Base-by-base conservation (phyloP, 2,113 vertebrate species). In the Semnornis frantzii region DNA sequence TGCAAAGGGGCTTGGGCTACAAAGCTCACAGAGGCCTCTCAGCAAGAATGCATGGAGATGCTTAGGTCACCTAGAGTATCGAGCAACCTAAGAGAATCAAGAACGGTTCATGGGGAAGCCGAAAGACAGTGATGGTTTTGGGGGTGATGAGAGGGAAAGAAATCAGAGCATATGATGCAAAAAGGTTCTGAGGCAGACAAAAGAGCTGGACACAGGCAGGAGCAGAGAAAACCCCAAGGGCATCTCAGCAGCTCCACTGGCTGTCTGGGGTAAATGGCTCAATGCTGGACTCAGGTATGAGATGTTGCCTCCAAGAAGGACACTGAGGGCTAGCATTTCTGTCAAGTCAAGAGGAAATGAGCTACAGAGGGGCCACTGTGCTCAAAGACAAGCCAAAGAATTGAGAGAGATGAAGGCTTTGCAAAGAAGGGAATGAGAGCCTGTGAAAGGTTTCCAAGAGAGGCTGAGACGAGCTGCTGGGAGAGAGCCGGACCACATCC, bases 401-500 rank as follows among this genome's bases (percentile, higher is more conserved):
- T 42, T 0, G 1, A 78, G 23, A 64, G 48, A 54, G n/a, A 6
- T 4, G 25, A 25, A 65, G 14, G 25, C 5, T 76, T 92, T 55
- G 59, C 27, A 52, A 18, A 18, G 39, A 57, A 24, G 28, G 50
- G 34, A 34, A 34, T 30, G 42, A 64, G 48, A 65, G 28, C 8
- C 31, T 75, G 48, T 18, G 44, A 50, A 50, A 64, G 39, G 16
- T 55, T 63, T 82, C 12, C 33, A 34, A 34, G 54, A 31, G 1
- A 8, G 50, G 48, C 48, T 52, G 68, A 65, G 52, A 65, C 79
- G 58, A 85, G 71, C 28, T 84, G 33, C 19, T 0, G 0, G 42
- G 71, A 18, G 52, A 57, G 86, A 19, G 20, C 55, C 1, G 0
- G 50, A 18, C 8, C 1, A 1, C 12, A 27, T 54, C 10, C 87